Base-by-base conservation (phyloP, 2,888 invertebrate species). In the Papilio gigon region DNA sequence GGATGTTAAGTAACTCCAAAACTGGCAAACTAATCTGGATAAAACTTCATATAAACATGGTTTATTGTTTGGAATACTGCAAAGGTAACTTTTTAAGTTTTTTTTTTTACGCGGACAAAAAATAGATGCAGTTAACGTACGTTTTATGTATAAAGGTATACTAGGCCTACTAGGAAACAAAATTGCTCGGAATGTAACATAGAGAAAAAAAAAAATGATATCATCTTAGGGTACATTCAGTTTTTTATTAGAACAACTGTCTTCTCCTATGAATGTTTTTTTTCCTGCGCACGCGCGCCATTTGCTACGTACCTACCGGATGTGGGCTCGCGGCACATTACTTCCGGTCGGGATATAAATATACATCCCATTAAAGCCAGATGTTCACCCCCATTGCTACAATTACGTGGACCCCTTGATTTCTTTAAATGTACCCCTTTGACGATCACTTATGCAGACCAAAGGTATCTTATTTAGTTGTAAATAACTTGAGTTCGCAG, bases 281-380 rank as follows among this genome's bases (percentile, higher is more conserved):
- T 66, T 71, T 67, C 71, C 71, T 76, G 74, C 71, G 78, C 81
- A 77, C 80, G 81, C 77, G 76, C 76, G 75, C 77, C 77, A 75
- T 81, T 84, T 81, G 79, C 76, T 71, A 72, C 68, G 71, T 71
- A 77, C 84, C 87, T 72, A 77, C 84, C 86, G 89, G 89, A 89
- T 88, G 89, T 86, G 85, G 83, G 86, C 80, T 79, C 80, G 79
- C 75, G 80, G 80, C 81, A 80, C 80, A 81, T 81, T 84, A 85
- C 84, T 89, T 89, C 89, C 90, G 88, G 82, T 80, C 74, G 80
- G 78, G 76, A 80, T 84, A 86, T 84, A 86, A 87, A 88, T 89
- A 89, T 85, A 87, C 84, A 84, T 80, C 78, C 75, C 78, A 82
- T 80, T 80, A 79, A 70, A 71, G 78, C 87, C 89, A 89, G 88